Evolutionary conservation across 2,797 vertebrate genomes (phyloP).

Genomic region (Acanthurus tractus): DNA sequence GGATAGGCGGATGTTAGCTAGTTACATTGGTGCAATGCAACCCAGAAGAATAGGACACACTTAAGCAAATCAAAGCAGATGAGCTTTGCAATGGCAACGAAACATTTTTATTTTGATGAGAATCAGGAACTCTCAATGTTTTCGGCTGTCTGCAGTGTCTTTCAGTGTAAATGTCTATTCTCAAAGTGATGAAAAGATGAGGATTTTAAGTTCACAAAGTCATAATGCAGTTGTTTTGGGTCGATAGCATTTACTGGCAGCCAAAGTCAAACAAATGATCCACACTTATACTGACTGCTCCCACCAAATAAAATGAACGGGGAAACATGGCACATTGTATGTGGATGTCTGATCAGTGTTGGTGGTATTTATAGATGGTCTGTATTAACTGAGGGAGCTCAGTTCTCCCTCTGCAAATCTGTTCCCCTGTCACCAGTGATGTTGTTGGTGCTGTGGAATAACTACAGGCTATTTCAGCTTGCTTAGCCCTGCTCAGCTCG

Average conservation of each 20-base stretch:
- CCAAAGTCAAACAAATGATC: neutral
- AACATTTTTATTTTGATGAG: conserved; percentile 9
- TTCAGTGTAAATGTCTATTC: conserved; percentile 1
- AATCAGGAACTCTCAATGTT: neutral
- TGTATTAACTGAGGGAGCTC: too few species aligned
- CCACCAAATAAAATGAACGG: neutral
- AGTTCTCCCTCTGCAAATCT: too few species aligned
- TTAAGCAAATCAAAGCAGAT: conserved; percentile 2
- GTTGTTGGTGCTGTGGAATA: too few species aligned
- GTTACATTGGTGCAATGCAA: neutral
- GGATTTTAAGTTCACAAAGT: neutral
- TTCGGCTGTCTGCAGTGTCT: neutral
- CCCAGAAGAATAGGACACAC: neutral
- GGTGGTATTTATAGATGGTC: too few species aligned
- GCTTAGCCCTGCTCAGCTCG: too few species aligned
- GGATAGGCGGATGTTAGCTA: neutral
- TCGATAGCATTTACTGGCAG: neutral
- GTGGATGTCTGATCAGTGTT: too few species aligned
- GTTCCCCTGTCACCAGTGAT: too few species aligned
- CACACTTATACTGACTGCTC: neutral
- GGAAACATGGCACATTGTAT: too few species aligned
- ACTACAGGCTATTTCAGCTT: too few species aligned
- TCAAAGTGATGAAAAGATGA: neutral
- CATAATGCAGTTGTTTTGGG: neutral
- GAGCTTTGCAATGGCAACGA: conserved; percentile 1